A percentile compares a stretch with the other conserved stretches of the same genome.
These are phyloP conservation scores for Microtus pennsylvanicus DNA, from an alignment of 2,113 vertebrate species.

Conservation along the genomic window DNA sequence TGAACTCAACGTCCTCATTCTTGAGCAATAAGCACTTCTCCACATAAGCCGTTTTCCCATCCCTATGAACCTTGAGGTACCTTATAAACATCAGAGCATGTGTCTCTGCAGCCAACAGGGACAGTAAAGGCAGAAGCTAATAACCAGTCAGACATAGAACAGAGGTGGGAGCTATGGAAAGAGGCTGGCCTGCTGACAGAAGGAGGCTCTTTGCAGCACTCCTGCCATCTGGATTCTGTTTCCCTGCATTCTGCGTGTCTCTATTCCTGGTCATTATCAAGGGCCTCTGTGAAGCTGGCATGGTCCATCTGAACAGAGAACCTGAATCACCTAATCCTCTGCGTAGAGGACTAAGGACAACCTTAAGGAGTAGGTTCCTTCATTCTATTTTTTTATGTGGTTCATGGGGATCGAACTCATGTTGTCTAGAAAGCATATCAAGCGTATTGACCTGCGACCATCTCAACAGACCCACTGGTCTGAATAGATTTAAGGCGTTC, in stretches of 20 bases:
- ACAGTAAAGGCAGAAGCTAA: slow-evolving; percentile 48
- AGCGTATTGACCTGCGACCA: background rate
- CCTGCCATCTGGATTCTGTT: background rate
- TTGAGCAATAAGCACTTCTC: background rate
- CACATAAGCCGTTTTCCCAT: background rate
- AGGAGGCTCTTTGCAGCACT: background rate
- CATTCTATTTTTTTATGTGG: background rate
- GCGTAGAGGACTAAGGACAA: background rate
- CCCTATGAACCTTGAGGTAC: background rate
- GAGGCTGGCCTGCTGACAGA: background rate
- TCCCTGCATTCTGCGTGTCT: background rate
- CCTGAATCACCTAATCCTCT: background rate
- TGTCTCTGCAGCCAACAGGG: background rate
- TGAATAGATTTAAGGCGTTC: background rate
- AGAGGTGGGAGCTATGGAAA: background rate
- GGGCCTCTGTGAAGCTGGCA: background rate
- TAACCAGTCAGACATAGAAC: background rate
- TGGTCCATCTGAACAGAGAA: background rate
- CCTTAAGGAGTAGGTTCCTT: background rate
- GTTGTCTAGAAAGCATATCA: background rate
- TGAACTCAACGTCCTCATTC: background rate
- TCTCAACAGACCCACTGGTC: background rate
- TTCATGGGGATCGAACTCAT: background rate
- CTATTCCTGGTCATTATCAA: background rate
- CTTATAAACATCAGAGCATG: background rate